phyloP scores from a whole-genome alignment of 1,140 invertebrate genomes.

The Musca vetustissima region DNA sequence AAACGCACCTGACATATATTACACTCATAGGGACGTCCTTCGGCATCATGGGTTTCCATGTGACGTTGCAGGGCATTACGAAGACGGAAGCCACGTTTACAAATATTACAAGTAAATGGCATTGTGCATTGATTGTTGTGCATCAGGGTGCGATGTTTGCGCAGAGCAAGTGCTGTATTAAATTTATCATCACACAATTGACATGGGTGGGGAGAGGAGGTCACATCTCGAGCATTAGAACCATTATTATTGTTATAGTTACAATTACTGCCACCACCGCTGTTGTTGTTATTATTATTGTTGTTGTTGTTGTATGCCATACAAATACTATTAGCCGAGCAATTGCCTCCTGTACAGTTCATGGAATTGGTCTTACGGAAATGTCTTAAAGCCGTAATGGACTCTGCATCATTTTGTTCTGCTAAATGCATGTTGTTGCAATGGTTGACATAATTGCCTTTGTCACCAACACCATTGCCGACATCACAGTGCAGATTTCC shows the following conservation, averaged over 20 bases:
- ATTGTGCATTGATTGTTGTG: constrained; percentile 44
- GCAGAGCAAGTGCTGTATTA: constrained; percentile 45
- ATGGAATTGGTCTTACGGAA: constrained; percentile 36
- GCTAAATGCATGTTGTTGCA: constrained; percentile 43
- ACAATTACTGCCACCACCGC: constrained; percentile 24
- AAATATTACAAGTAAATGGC: constrained; percentile 39
- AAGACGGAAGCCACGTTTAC: constrained; percentile 49
- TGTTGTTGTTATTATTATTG: not conserved
- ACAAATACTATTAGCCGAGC: not conserved
- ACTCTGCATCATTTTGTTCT: constrained; percentile 52
- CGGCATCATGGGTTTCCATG: constrained; percentile 50
- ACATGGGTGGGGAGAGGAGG: constrained; percentile 24
- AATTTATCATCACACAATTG: constrained; percentile 44
- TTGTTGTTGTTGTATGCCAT: not conserved
- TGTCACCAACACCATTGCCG: no score
- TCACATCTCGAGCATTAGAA: not conserved
- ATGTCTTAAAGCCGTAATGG: constrained; percentile 47
- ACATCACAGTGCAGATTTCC: not conserved
- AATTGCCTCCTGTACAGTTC: no score
- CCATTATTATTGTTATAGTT: constrained; percentile 37
- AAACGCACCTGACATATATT: constrained; percentile 47
- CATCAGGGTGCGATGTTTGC: constrained; percentile 48
- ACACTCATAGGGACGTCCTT: constrained; percentile 48
- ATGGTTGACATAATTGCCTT: not conserved
- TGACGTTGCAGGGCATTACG: constrained; percentile 49